Conservation (phyloP, 1,140 invertebrate species). For the Drosophila ercepeae region DNA sequence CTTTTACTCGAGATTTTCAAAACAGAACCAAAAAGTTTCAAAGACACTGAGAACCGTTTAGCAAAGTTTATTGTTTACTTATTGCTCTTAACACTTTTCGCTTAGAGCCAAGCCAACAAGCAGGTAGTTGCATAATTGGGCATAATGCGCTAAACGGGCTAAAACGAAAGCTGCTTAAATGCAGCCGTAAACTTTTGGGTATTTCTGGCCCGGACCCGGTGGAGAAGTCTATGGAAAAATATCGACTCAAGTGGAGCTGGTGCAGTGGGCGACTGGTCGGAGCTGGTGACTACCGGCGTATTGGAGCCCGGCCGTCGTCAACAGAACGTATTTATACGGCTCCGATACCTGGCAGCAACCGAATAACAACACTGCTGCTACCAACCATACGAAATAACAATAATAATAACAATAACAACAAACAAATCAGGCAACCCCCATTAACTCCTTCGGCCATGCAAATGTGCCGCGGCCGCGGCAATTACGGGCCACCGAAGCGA, state of each 20-base stretch:
- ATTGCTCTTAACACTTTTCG: conserved; percentile 12
- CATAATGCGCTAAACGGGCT: conserved; percentile 20
- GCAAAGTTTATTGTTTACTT: background rate
- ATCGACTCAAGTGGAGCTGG: conserved; percentile 38
- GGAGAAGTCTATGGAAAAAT: conserved; percentile 17
- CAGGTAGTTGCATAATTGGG: conserved; percentile 45
- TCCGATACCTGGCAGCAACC: conserved; percentile 52
- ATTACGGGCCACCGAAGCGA: conserved; percentile 52
- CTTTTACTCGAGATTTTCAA: background rate
- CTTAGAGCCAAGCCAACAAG: conserved; percentile 8
- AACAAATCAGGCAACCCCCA: conserved; percentile 76
- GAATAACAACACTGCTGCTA: conserved; percentile 48
- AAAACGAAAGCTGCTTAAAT: conserved; percentile 16
- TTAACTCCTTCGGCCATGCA: conserved; percentile 80
- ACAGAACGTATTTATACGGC: conserved; percentile 73
- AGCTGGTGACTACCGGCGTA: conserved; percentile 69
- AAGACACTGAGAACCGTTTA: background rate
- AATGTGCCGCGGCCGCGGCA: conserved; percentile 75
- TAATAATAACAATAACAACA: conserved; percentile 46
- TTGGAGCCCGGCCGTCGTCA: conserved; percentile 63
- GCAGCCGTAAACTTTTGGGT: conserved; percentile 3
- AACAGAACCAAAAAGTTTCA: background rate
- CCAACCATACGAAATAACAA: conserved; percentile 21
- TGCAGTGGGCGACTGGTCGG: conserved; percentile 54
- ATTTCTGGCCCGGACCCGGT: too few relatives aligned